These are phyloP conservation scores for Brienomyrus longianalis DNA, from an alignment of 2,113 vertebrate genomes.

Conservation along the genomic window DNA sequence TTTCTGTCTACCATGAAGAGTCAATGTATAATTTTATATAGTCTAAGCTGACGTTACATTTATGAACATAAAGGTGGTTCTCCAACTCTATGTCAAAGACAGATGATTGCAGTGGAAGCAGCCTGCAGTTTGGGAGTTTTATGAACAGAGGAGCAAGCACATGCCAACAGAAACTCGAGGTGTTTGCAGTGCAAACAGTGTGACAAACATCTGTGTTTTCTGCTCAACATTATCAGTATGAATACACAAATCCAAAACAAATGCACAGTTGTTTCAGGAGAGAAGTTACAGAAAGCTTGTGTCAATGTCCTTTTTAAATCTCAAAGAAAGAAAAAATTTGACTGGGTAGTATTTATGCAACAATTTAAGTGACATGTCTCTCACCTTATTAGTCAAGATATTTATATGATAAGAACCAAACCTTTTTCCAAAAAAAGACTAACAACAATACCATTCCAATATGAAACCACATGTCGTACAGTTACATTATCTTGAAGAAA, in stretches of 20 bases:
- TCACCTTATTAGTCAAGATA: not conserved
- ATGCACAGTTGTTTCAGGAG: not conserved
- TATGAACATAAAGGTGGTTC: not conserved
- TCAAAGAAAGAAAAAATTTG: not conserved
- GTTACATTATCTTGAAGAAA: not conserved
- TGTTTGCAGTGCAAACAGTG: not conserved
- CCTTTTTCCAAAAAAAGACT: not conserved
- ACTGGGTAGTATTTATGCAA: not conserved
- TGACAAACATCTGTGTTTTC: conserved; percentile 6
- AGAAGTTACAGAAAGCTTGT: not conserved
- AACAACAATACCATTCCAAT: not conserved
- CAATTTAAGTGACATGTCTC: not conserved
- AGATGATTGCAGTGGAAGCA: not conserved
- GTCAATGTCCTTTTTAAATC: not conserved
- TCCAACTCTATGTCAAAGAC: not conserved
- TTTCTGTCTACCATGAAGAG: not conserved
- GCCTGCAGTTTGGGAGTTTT: not conserved
- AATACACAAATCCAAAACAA: not conserved
- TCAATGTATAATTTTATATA: not conserved
- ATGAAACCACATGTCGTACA: not conserved
- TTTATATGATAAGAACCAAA: not conserved
- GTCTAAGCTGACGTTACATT: not conserved
- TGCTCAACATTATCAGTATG: conserved; percentile 6
- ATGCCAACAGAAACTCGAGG: not conserved
- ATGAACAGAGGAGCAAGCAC: not conserved